Evolutionary conservation across 2,113 vertebrate species (phyloP).

Genomic region (Laticauda colubrina): DNA sequence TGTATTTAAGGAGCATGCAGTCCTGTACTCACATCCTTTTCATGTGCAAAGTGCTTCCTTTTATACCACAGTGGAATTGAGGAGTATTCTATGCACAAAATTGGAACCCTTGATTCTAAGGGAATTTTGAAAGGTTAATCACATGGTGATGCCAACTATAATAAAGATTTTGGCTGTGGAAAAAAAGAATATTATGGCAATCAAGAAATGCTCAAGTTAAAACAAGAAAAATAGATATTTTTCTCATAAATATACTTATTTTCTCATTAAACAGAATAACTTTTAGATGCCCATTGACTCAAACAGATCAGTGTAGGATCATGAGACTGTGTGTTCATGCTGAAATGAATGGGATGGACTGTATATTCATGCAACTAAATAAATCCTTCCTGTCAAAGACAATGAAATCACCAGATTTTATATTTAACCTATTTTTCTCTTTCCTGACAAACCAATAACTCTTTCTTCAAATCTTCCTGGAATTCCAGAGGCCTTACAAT

Average conservation of each 20-base stretch:
- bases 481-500: slow-evolving; percentile 28
- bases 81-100: background rate
- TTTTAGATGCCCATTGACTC: background rate
- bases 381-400: slow-evolving; percentile 11
- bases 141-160: background rate
- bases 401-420: slow-evolving; percentile 10
- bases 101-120: slow-evolving; percentile 13
- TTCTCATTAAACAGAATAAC: background rate
- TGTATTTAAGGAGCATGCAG: background rate
- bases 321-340: background rate
- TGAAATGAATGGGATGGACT: background rate
- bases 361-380: background rate
- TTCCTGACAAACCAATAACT: background rate
- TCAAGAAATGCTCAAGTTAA: background rate
- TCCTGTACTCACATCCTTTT: background rate
- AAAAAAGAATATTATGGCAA: background rate
- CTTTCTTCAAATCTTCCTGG: background rate
- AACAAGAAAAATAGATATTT: background rate
- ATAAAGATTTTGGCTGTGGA: background rate
- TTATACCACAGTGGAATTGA: background rate
- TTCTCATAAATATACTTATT: background rate
- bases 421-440: background rate
- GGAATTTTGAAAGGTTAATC: background rate
- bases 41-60: background rate
- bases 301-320: background rate